Conservation (phyloP, 2,888 invertebrate species). For the Ochropleura plecta region DNA sequence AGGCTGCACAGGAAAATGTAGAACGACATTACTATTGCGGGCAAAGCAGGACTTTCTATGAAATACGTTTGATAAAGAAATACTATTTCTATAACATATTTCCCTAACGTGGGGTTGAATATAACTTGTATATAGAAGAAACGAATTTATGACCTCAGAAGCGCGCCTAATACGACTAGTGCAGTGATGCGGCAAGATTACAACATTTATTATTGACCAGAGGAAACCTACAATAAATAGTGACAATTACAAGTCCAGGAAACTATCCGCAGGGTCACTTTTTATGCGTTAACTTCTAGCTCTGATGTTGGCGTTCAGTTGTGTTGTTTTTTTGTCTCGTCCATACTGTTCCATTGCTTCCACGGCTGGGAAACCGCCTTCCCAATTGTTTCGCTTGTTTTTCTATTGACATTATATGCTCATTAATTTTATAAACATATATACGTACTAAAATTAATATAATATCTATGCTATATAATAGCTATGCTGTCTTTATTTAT, state of each 20-base stretch:
- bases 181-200: constrained; percentile 22
- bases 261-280: constrained; percentile 31
- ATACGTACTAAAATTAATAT: too few species aligned
- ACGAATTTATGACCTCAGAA: too few species aligned
- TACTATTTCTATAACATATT: neutral
- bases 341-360: too few species aligned
- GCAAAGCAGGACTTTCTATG: constrained; percentile 5
- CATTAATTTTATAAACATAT: too few species aligned
- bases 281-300: neutral
- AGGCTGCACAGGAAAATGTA: constrained; percentile 12
- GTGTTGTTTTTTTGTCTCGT: neutral
- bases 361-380: too few species aligned
- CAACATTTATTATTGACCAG: constrained; percentile 19
- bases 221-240: constrained; percentile 5
- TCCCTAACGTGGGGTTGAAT: neutral
- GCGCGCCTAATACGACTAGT: neutral
- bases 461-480: too few species aligned
- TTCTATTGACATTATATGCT: too few species aligned
- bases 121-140: neutral
- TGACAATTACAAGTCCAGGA: constrained; percentile 51
- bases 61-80: constrained; percentile 5
- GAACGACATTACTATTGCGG: neutral
- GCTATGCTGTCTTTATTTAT: too few species aligned
- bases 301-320: neutral
- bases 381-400: too few species aligned